These are phyloP conservation scores for Lemur catta DNA, from an alignment of 2,797 vertebrate species.

Conservation along the genomic window DNA sequence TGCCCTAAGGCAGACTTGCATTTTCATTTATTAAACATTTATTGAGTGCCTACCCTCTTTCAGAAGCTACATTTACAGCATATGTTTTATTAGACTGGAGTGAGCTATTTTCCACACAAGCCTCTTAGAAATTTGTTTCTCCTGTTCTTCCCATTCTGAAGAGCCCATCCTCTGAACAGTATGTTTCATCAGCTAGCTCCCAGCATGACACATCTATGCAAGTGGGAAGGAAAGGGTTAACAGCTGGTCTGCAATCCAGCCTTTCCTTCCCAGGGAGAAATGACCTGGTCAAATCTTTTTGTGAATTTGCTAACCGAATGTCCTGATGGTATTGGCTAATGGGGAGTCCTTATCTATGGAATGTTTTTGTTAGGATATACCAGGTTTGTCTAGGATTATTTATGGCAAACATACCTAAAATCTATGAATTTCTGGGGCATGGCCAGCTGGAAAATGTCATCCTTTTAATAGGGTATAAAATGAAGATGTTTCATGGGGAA, in stretches of 20 bases:
- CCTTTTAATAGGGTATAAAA: neutral
- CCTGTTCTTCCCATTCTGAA: neutral
- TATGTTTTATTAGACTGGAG: neutral
- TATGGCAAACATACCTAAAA: neutral
- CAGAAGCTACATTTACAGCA: neutral
- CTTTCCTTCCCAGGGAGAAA: neutral
- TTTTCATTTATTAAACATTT: constrained; percentile 26
- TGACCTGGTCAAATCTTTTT: neutral
- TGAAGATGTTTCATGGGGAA: neutral
- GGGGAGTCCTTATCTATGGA: neutral
- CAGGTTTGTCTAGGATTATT: neutral
- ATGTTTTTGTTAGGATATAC: neutral
- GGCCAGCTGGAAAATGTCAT: neutral
- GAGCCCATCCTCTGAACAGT: neutral
- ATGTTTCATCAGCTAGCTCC: neutral
- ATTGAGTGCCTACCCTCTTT: neutral
- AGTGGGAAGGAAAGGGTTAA: neutral
- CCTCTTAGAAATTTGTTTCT: neutral
- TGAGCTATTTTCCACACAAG: neutral
- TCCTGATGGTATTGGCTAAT: neutral
- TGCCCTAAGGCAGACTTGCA: neutral
- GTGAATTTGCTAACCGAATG: neutral
- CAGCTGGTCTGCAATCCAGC: neutral
- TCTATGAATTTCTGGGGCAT: neutral
- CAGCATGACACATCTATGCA: neutral